Conservation (phyloP, 2,113 vertebrate species). For the Chascanopsetta lugubris region DNA sequence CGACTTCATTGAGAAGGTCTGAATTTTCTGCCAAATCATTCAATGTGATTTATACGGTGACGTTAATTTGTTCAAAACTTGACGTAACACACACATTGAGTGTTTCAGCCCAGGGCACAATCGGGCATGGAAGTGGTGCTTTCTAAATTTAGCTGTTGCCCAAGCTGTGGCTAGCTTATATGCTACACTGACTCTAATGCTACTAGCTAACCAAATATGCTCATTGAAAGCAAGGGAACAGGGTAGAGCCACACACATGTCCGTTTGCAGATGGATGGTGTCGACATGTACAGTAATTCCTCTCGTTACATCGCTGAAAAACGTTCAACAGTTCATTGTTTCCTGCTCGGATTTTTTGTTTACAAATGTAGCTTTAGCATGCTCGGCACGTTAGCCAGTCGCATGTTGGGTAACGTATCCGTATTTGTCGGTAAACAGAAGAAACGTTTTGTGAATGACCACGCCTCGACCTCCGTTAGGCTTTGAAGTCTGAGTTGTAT, state of each 20-base stretch:
- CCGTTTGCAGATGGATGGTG: not conserved
- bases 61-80: rapidly evolving
- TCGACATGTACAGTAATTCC: not conserved
- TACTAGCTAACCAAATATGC: constrained; percentile 38
- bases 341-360: constrained; percentile 60
- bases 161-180: constrained; percentile 37
- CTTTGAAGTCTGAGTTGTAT: not conserved
- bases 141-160: constrained; percentile 66
- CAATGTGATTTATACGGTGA: not conserved
- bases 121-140: constrained; percentile 27
- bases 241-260: not conserved
- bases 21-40: not conserved
- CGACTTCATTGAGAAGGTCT: constrained; percentile 74
- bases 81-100: not conserved
- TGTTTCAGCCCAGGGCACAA: not conserved
- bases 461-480: not conserved
- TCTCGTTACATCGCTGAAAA: too few relatives aligned
- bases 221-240: not conserved
- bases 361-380: constrained; percentile 64
- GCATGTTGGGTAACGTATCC: not conserved
- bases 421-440: not conserved
- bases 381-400: constrained; percentile 8
- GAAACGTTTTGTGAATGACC: too few relatives aligned
- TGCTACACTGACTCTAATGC: constrained; percentile 33
- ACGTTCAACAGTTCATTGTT: not conserved